Evolutionary conservation across 2,797 vertebrate genomes (phyloP).

Genomic region (Tauraco hartlaubi): DNA sequence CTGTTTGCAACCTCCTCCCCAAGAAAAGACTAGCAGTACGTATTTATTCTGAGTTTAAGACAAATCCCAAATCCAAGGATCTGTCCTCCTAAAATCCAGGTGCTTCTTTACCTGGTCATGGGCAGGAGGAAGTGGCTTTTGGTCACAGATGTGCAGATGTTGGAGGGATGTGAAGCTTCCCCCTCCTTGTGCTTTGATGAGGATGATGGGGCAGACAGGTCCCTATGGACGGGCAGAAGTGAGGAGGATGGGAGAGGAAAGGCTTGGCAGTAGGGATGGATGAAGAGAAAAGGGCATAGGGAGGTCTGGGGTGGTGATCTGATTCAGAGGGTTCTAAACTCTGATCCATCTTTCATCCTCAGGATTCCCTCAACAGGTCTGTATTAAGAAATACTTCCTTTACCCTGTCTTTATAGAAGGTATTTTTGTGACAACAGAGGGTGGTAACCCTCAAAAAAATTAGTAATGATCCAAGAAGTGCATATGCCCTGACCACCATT

Average conservation of each 20-base stretch:
- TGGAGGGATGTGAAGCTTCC: not conserved
- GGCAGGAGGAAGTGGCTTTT: not conserved
- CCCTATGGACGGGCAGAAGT: not conserved
- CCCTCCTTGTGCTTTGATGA: not conserved
- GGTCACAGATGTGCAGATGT: not conserved
- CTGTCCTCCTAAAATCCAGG: not conserved
- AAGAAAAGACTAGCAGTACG: not conserved
- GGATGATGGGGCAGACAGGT: not conserved
- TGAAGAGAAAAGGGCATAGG: constrained; percentile 6
- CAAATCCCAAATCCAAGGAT: not conserved
- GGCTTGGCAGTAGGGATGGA: not conserved
- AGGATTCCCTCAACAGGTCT: not conserved
- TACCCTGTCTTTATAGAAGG: not conserved
- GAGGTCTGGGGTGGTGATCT: not conserved
- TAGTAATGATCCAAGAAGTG: rapidly evolving
- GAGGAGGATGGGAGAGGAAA: not conserved
- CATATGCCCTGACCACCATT: rapidly evolving
- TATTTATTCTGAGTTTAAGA: not conserved
- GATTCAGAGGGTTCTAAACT: not conserved
- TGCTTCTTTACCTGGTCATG: not conserved
- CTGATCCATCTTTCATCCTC: not conserved
- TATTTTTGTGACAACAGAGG: not conserved
- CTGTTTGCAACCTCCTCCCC: not conserved
- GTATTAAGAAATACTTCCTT: not conserved
- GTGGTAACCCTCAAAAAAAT: not conserved